Conservation (phyloP, 1,140 invertebrate genomes). For the Heliconius congener region DNA sequence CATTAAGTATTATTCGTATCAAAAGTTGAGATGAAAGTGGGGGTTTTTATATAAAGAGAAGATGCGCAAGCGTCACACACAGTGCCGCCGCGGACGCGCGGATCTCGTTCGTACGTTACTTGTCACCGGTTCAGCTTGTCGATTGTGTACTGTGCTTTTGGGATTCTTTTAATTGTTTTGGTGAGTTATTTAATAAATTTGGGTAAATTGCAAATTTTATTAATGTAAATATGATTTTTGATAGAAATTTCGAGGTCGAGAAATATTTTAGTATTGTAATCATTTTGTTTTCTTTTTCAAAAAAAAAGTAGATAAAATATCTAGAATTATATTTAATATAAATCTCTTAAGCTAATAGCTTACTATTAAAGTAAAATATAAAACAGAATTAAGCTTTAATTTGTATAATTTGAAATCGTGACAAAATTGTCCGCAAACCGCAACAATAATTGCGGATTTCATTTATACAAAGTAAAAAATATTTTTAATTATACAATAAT, state of each 20-base stretch:
- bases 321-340: no score
- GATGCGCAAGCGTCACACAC: conserved; percentile 42
- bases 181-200: conserved; percentile 20
- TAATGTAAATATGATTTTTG: no score
- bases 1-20: conserved; percentile 31
- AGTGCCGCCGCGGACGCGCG: conserved; percentile 46
- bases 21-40: conserved; percentile 43
- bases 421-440: conserved; percentile 16
- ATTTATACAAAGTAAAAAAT: not conserved
- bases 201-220: no score
- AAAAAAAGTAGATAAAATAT: no score
- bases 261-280: no score
- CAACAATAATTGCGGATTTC: not conserved
- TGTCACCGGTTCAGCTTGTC: not conserved
- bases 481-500: not conserved
- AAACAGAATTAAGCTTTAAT: conserved; percentile 20
- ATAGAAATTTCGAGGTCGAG: no score
- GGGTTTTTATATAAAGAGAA: conserved; percentile 58
- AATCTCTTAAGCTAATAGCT: no score
- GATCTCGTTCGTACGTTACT: not conserved
- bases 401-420: conserved; percentile 32
- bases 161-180: conserved; percentile 31
- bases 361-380: no score
- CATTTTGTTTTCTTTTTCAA: no score
- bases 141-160: conserved; percentile 28